These are phyloP conservation scores for Drosophila albomicans DNA, from an alignment of 1,140 invertebrate genomes.

Conservation along the genomic window DNA sequence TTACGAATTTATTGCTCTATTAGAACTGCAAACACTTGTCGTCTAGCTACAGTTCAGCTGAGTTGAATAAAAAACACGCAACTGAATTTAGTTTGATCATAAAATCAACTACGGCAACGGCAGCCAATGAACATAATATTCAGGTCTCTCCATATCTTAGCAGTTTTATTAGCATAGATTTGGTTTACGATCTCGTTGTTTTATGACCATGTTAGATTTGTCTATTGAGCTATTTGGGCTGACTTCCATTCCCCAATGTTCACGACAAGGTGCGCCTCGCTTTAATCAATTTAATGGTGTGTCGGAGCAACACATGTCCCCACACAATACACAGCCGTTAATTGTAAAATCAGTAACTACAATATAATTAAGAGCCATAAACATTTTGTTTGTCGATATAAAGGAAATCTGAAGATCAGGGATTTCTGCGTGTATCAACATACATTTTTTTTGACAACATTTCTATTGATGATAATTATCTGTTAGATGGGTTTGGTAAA, in stretches of 20 bases:
- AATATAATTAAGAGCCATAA: background rate
- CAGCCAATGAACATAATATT: constrained; percentile 29
- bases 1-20: constrained; percentile 66
- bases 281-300: constrained; percentile 70
- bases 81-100: constrained; percentile 46
- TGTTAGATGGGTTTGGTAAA: no score
- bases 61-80: constrained; percentile 38
- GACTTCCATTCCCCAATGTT: background rate
- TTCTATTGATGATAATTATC: no score
- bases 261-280: constrained; percentile 10
- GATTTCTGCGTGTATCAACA: no score
- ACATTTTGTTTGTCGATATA: background rate
- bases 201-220: constrained; percentile 50
- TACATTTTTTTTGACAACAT: no score
- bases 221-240: background rate
- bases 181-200: constrained; percentile 51
- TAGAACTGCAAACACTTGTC: constrained; percentile 67
- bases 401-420: no score
- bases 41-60: background rate
- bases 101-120: constrained; percentile 47
- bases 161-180: constrained; percentile 66
- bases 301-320: constrained; percentile 39
- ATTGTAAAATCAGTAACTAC: background rate
- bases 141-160: constrained; percentile 8
- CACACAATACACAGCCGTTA: background rate